phyloP scores from a whole-genome alignment of 1,140 invertebrate species.

The Leptestheria dahalacensis region DNA sequence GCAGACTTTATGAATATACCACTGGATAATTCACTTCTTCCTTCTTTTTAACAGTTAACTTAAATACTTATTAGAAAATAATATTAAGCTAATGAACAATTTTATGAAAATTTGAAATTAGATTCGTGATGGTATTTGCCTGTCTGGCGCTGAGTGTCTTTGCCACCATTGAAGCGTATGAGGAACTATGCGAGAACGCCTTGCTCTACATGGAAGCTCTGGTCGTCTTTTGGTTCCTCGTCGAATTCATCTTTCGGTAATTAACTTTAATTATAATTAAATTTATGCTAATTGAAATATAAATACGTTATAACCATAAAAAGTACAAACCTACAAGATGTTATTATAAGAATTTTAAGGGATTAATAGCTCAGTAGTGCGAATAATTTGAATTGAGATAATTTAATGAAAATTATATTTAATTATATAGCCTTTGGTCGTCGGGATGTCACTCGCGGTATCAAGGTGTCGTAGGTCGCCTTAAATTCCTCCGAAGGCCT shows the following conservation, averaged over 20 bases:
- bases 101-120: constrained; percentile 27
- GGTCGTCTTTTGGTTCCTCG: constrained; percentile 79
- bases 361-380: too few species aligned
- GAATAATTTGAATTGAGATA: too few species aligned
- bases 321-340: too few species aligned
- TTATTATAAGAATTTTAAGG: too few species aligned
- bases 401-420: not conserved
- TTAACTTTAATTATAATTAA: not conserved
- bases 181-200: constrained; percentile 50
- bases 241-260: constrained; percentile 58
- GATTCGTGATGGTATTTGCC: constrained; percentile 73
- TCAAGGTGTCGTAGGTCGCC: constrained; percentile 69
- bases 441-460: constrained; percentile 87
- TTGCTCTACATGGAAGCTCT: constrained; percentile 76
- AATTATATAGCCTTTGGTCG: constrained; percentile 62
- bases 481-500: constrained; percentile 77
- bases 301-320: too few species aligned
- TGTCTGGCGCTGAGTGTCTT: constrained; percentile 72
- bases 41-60: not conserved
- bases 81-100: not conserved
- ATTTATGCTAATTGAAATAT: too few species aligned
- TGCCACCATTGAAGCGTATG: constrained; percentile 67
- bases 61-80: not conserved
- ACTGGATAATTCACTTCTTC: not conserved
- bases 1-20: not conserved